Percentiles rank a stretch among this genome's conserved stretches.
These are phyloP conservation scores for Athene cunicularia DNA, from an alignment of 2,113 vertebrate species.

Conservation along the genomic window DNA sequence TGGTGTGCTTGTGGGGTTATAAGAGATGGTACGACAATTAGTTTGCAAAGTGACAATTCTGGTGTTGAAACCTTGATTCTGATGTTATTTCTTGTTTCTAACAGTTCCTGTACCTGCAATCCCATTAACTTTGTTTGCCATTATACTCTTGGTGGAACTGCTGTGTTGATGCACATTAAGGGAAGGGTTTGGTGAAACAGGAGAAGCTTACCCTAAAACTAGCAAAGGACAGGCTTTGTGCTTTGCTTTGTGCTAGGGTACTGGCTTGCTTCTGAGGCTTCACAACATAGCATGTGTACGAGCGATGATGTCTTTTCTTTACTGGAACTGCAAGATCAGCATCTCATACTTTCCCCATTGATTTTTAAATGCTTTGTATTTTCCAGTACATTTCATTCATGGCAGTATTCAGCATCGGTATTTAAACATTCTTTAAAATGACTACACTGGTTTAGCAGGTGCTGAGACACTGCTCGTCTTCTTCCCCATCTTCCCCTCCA, in stretches of 20 bases:
- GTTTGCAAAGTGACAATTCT: neutral
- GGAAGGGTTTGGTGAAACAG: neutral
- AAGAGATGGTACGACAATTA: neutral
- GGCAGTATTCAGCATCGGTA: neutral
- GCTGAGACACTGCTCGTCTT: neutral
- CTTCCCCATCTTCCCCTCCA: neutral
- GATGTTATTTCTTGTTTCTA: neutral
- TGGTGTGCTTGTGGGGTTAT: neutral
- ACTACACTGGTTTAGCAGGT: neutral
- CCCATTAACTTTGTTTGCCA: rapidly evolving
- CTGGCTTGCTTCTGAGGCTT: neutral
- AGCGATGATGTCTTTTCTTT: neutral
- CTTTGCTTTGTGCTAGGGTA: neutral
- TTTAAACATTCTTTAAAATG: neutral
- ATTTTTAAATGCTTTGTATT: neutral
- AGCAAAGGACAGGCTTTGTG: neutral
- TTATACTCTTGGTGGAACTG: neutral
- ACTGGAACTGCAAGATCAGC: neutral
- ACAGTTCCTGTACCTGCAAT: neutral
- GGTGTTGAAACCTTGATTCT: neutral
- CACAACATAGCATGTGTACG: rapidly evolving
- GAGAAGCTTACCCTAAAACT: neutral
- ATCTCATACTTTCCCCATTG: neutral
- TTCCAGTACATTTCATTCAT: neutral
- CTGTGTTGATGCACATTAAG: neutral